Evolutionary conservation across 2,888 invertebrate species (phyloP).

Genomic region (Acleris laterana): DNA sequence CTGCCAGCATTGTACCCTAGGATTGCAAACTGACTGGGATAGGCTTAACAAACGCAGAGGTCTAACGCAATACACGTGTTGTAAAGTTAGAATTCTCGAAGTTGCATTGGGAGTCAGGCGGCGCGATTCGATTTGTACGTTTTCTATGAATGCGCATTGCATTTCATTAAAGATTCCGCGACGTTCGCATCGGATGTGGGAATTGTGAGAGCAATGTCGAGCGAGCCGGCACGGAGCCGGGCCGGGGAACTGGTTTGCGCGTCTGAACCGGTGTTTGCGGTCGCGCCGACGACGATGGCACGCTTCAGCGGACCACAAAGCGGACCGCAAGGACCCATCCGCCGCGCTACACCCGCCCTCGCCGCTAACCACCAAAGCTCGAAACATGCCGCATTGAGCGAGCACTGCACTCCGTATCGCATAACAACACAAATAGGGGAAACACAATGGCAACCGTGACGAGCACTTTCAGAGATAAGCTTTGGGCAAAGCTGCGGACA

Average conservation of each 20-base stretch:
- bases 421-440: slow-evolving; percentile 63
- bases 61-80: slow-evolving; percentile 4
- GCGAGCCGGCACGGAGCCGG: slow-evolving; percentile 44
- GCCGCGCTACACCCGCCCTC: slow-evolving; percentile 39
- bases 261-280: slow-evolving; percentile 70
- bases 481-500: slow-evolving; percentile 52
- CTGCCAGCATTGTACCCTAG: slow-evolving; percentile 38
- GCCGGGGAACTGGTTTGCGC: slow-evolving; percentile 66
- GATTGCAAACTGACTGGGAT: slow-evolving; percentile 29
- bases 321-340: slow-evolving; percentile 57
- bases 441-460: slow-evolving; percentile 64
- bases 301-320: slow-evolving; percentile 71
- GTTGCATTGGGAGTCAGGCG: slow-evolving; percentile 9
- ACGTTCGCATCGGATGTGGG: slow-evolving; percentile 46
- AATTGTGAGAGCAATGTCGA: slow-evolving; percentile 54
- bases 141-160: slow-evolving; percentile 43
- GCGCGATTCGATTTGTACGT: slow-evolving; percentile 38
- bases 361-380: slow-evolving; percentile 56
- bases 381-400: slow-evolving; percentile 52
- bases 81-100: slow-evolving; percentile 6
- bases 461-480: slow-evolving; percentile 61
- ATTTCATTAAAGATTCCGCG: slow-evolving; percentile 49
- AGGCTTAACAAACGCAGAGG: slow-evolving; percentile 34
- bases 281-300: slow-evolving; percentile 64
- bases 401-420: slow-evolving; percentile 49